phyloP scores from a whole-genome alignment of 2,888 invertebrate genomes.

The Dexiosoma caninum region DNA sequence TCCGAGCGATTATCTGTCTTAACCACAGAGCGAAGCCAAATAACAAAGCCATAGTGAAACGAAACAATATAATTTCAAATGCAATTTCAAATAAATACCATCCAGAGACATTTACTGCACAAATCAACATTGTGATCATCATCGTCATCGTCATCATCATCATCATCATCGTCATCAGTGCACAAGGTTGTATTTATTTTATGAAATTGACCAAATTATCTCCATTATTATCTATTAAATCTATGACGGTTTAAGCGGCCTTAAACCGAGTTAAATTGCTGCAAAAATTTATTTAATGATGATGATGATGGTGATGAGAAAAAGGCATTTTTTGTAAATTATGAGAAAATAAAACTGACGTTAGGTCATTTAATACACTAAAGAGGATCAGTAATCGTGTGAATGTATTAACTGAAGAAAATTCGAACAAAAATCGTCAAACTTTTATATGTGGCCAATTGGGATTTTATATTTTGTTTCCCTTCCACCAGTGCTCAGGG shows the following conservation, averaged over 20 bases:
- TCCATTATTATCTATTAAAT: slow-evolving; percentile 34
- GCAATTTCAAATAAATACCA: neutral
- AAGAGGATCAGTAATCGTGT: too few relatives aligned
- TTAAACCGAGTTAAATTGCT: neutral
- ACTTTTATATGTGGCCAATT: too few relatives aligned
- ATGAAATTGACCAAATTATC: slow-evolving; percentile 48
- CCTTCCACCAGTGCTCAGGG: too few relatives aligned
- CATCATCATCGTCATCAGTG: slow-evolving; percentile 21
- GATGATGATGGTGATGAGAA: neutral
- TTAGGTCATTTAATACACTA: too few relatives aligned
- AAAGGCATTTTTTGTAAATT: neutral
- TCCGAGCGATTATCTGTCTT: slow-evolving; percentile 20
- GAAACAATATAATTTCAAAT: neutral
- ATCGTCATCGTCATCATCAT: neutral
- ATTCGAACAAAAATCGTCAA: too few relatives aligned
- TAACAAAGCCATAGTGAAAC: neutral
- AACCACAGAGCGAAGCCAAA: slow-evolving; percentile 15
- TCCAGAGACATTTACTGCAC: neutral
- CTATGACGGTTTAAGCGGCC: neutral
- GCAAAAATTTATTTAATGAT: neutral
- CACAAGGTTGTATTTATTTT: neutral
- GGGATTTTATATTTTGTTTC: too few relatives aligned
- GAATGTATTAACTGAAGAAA: neutral
- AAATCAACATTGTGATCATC: neutral
- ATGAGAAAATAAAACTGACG: too few relatives aligned